Base-by-base conservation (phyloP, 2,888 invertebrate genomes). In the Dicyrtoma fusca region DNA sequence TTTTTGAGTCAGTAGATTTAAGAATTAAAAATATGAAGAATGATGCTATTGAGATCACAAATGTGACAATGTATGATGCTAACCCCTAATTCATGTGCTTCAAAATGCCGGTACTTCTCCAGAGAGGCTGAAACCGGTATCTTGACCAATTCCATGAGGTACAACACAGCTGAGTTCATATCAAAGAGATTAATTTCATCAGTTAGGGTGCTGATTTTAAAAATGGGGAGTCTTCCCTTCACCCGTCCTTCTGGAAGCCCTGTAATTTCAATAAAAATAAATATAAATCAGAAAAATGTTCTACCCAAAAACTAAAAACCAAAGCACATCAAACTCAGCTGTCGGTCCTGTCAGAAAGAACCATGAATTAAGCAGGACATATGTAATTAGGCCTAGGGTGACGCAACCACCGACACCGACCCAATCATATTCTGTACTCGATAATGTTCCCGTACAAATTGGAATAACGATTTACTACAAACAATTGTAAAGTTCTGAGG, bases 101-200 rank as follows among this genome's bases (percentile, higher is more conserved):
- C 68, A 53, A 68, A 57, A 19, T 68, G 57, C 6, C 44, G 55
- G 44, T 55, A 57, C n/a, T 57, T 34, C n/a, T 57, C 55, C 17
- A 68, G 21, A 57, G 53, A 45, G 14, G 55, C 55, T 1, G 68
- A 57, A 44, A 57, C 57, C 10, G 68, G 68, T n/a, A 68, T 68
- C 10, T 42, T 55, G 42, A 19, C 26, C n/a, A 34, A 13, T 55
- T 68, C 68, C 25, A 68, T 44, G 8, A 68, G 44, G 45, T 55
- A 68, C 55, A 68, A 21, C 1, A 68, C 68, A 57, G 68, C 55
- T 5, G 68, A 34, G 23, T 68, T 68, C 68, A 68, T 68, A 42
- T 68, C 68, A 45, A 68, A 68, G 6, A 55, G n/a, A 21, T 68
- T 57, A 51, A 19, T 53, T 11, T 26, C 53, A 23, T 57, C 55